These are phyloP conservation scores for Microchrysa polita DNA, from an alignment of 2,888 invertebrate genomes.

Conservation along the genomic window DNA sequence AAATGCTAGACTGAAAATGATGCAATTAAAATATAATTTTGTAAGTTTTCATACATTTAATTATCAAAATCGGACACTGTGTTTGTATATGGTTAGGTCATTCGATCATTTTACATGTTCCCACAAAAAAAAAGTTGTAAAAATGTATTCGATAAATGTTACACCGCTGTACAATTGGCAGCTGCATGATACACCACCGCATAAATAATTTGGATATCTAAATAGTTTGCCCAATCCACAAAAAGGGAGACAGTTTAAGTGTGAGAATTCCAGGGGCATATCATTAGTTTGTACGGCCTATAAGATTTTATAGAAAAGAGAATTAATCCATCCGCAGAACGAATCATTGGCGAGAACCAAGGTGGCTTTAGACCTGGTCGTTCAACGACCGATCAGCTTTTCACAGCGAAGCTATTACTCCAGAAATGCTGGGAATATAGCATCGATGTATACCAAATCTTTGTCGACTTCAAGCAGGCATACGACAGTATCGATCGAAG, in stretches of 20 bases:
- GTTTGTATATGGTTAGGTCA: too few species aligned
- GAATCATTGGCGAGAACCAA: background rate
- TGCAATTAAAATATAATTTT: too few species aligned
- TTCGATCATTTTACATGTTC: too few species aligned
- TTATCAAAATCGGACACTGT: too few species aligned
- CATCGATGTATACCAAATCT: constrained; percentile 10
- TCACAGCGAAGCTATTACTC: background rate
- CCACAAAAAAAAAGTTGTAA: too few species aligned
- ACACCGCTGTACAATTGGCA: too few species aligned
- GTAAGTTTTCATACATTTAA: too few species aligned
- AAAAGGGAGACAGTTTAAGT: background rate
- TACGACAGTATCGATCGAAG: background rate
- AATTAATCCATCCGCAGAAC: background rate
- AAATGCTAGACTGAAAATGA: too few species aligned
- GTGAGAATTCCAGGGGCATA: background rate
- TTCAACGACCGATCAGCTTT: constrained; percentile 11
- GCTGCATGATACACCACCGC: too few species aligned
- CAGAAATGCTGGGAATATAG: constrained; percentile 3
- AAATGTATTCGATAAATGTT: too few species aligned
- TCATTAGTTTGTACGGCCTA: background rate
- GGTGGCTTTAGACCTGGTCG: constrained; percentile 5
- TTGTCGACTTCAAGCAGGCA: constrained; percentile 10
- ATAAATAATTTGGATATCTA: too few species aligned
- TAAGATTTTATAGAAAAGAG: background rate
- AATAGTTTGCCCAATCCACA: background rate